These are phyloP conservation scores for Aporophyla nigra DNA, from an alignment of 2,888 invertebrate species.

Conservation along the genomic window DNA sequence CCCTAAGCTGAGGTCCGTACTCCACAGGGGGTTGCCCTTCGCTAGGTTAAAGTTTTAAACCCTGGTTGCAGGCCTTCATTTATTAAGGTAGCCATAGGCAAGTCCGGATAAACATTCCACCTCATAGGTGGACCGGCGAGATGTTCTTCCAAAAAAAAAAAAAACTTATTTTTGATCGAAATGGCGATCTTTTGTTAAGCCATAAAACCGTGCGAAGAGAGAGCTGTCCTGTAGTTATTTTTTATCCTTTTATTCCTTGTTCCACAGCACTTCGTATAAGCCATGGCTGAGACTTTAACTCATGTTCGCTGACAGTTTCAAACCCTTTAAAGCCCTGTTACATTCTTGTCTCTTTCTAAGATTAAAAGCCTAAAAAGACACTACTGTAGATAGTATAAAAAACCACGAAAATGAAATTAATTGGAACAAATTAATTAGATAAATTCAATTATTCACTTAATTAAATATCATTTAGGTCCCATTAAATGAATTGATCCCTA, in stretches of 20 bases:
- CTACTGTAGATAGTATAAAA: background rate
- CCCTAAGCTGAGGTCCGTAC: too few species aligned
- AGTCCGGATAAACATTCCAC: too few species aligned
- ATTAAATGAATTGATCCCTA: too few species aligned
- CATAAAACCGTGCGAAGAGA: background rate
- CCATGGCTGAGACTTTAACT: constrained; percentile 2
- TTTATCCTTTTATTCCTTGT: background rate
- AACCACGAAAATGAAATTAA: background rate
- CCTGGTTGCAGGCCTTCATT: too few species aligned
- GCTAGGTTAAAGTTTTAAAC: too few species aligned
- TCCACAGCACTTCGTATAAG: background rate
- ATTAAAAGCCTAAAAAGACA: background rate
- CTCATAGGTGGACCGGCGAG: too few species aligned
- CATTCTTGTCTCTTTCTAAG: background rate
- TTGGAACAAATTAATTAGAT: background rate
- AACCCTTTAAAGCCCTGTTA: constrained; percentile 4
- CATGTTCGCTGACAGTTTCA: constrained; percentile 30
- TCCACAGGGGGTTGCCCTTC: too few species aligned
- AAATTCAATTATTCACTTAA: too few species aligned
- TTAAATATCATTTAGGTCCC: too few species aligned
- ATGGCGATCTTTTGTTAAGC: background rate
- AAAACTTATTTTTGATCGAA: too few species aligned
- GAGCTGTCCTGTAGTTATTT: background rate
- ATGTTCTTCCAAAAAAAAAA: too few species aligned
- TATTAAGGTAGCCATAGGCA: too few species aligned